These are phyloP conservation scores for Holacanthus passer DNA, from an alignment of 2,113 vertebrate species.

Conservation along the genomic window DNA sequence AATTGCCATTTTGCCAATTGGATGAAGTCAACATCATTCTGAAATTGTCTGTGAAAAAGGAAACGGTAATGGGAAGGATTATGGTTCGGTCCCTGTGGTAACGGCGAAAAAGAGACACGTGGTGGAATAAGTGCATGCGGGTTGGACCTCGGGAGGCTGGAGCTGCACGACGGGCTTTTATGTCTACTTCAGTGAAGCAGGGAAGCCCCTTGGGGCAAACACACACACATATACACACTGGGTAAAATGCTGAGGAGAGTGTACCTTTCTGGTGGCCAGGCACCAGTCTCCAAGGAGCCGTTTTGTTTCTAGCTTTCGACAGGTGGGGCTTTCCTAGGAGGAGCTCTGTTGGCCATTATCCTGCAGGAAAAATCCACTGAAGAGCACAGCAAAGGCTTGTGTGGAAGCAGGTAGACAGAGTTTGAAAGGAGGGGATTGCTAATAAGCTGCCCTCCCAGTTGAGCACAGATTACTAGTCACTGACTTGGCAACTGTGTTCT, in stretches of 20 bases:
- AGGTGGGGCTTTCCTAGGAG: constrained; percentile 51
- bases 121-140: constrained; percentile 62
- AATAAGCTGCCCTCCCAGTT: constrained; percentile 43
- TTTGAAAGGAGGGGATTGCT: constrained; percentile 39
- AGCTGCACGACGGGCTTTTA: constrained; percentile 62
- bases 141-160: constrained; percentile 30
- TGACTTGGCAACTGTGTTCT: constrained; percentile 37
- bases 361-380: constrained; percentile 18
- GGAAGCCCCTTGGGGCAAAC: constrained; percentile 45
- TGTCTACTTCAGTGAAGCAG: constrained; percentile 60
- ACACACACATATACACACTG: constrained; percentile 10
- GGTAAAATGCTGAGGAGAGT: constrained; percentile 39
- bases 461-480: constrained; percentile 35
- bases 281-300: constrained; percentile 37
- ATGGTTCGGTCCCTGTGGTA: constrained; percentile 54
- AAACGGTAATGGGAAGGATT: constrained; percentile 60
- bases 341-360: constrained; percentile 20
- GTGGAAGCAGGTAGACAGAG: constrained; percentile 33
- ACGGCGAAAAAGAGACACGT: constrained; percentile 49
- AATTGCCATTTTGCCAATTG: constrained; percentile 22
- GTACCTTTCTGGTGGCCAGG: constrained; percentile 42
- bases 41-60: constrained; percentile 71
- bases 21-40: constrained; percentile 35
- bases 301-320: constrained; percentile 38
- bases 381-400: constrained; percentile 16